phyloP scores from a whole-genome alignment of 2,797 vertebrate genomes.

The Pteropus rufus region DNA sequence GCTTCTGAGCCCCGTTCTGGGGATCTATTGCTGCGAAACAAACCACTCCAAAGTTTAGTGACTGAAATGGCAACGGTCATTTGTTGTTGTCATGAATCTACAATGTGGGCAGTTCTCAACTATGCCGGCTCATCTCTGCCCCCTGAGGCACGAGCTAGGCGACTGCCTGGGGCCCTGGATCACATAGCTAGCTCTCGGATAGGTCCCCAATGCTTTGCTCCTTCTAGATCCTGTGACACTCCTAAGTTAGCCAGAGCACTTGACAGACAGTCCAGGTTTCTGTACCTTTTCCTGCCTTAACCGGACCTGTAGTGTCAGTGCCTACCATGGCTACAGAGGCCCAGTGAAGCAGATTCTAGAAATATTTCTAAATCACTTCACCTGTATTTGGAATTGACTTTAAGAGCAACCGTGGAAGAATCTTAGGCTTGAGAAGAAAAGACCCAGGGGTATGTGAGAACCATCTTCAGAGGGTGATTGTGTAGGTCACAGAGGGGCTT shows the following conservation, averaged over 20 bases:
- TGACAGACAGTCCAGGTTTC: not conserved
- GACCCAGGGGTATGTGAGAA: not conserved
- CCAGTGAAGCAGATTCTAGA: not conserved
- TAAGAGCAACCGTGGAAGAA: not conserved
- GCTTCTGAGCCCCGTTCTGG: not conserved
- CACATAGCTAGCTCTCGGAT: not conserved
- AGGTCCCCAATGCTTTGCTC: not conserved
- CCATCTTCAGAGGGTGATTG: not conserved
- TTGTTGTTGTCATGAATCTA: not conserved
- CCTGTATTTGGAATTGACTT: not conserved
- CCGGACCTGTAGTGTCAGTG: not conserved
- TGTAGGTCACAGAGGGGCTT: not conserved
- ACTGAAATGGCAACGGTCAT: not conserved
- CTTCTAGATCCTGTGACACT: not conserved
- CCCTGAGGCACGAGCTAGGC: not conserved
- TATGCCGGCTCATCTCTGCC: not conserved
- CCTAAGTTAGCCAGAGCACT: not conserved
- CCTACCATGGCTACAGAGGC: not conserved
- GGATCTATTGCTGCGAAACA: not conserved
- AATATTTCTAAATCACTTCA: not conserved
- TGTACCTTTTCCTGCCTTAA: not conserved
- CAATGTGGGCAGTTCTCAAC: not conserved
- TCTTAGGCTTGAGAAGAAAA: not conserved
- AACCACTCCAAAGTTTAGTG: not conserved
- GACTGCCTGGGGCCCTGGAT: not conserved